Conservation (phyloP, 2,888 invertebrate species). For the Cantharis flavilabris region DNA sequence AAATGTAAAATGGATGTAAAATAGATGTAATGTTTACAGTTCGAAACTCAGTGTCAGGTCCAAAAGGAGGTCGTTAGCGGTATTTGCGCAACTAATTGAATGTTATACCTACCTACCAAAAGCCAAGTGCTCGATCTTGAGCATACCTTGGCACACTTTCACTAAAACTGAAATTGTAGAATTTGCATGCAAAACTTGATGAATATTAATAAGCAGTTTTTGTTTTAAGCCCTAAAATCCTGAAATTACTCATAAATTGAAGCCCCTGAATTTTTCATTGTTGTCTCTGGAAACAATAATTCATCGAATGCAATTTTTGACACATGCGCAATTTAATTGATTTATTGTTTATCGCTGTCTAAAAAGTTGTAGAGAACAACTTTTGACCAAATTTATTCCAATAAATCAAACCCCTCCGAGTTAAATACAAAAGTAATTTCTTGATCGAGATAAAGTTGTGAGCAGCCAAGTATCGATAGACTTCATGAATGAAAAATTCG, state of each 20-base stretch:
- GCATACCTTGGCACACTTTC: constrained; percentile 46
- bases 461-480: not conserved
- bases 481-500: not conserved
- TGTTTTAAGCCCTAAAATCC: not conserved
- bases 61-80: constrained; percentile 43
- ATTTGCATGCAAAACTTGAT: not conserved
- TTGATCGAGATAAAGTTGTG: not conserved
- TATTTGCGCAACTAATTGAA: constrained; percentile 40
- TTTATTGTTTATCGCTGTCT: not conserved
- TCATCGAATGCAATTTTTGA: not conserved
- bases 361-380: not conserved
- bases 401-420: not conserved
- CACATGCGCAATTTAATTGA: not conserved
- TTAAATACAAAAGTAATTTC: not conserved
- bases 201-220: not conserved
- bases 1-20: constrained; percentile 18
- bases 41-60: constrained; percentile 42
- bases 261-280: not conserved
- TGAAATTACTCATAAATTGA: not conserved
- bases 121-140: constrained; percentile 27
- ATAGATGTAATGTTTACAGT: constrained; percentile 25
- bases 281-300: not conserved
- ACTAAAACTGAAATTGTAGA: constrained; percentile 34
- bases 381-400: not conserved
- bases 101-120: constrained; percentile 29